Conservation (phyloP, 2,888 invertebrate species). For the Agonopterix heracliana region DNA sequence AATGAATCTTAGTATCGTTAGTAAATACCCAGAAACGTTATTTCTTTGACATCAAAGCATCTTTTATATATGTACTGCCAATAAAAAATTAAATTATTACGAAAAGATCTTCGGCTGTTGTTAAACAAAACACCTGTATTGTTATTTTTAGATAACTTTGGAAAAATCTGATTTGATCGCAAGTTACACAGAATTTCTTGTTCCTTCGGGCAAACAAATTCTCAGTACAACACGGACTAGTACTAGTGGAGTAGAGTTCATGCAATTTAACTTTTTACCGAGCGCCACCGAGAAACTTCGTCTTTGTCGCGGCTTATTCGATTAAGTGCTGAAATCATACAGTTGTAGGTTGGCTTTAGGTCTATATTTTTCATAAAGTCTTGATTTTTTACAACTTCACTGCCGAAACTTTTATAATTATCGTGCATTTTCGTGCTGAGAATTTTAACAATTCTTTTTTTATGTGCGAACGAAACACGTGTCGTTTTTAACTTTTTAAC, state of each 20-base stretch:
- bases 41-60: no score
- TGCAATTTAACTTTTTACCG: conserved; percentile 60
- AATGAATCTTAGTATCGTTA: no score
- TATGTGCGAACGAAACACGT: no score
- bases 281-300: conserved; percentile 34
- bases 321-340: conserved; percentile 38
- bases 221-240: conserved; percentile 12
- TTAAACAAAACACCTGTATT: no score
- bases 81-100: no score
- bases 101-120: no score
- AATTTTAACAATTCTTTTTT: no score
- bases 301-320: conserved; percentile 44
- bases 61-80: no score
- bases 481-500: no score
- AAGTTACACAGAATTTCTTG: background rate
- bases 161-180: no score
- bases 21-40: no score
- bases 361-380: conserved; percentile 4
- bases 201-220: conserved; percentile 28
- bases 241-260: conserved; percentile 21
- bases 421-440: background rate
- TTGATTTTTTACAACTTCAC: background rate
- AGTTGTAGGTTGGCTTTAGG: conserved; percentile 9
- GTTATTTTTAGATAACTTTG: no score
- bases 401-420: conserved; percentile 5